Conservation (phyloP, 1,140 invertebrate species). For the Sycophaga agraensis region DNA sequence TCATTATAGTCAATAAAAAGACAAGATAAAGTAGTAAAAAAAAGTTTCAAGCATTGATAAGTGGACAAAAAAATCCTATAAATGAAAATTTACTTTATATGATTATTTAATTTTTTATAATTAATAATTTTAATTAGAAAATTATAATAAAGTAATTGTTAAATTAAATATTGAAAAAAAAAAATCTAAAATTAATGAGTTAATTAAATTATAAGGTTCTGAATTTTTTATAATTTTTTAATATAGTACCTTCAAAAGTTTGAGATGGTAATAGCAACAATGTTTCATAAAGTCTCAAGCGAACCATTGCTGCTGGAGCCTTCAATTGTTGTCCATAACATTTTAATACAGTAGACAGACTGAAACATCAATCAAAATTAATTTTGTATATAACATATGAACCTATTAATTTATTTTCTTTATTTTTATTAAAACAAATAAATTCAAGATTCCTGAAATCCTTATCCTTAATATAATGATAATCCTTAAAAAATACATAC, state of each 20-base stretch:
- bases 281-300: slow-evolving; percentile 88
- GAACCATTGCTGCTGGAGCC: slow-evolving; percentile 88
- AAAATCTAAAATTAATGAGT: too few species aligned
- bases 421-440: neutral
- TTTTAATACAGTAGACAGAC: slow-evolving; percentile 83
- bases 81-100: too few species aligned
- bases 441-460: too few species aligned
- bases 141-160: slow-evolving; percentile 8
- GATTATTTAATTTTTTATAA: too few species aligned
- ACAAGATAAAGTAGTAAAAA: too few species aligned
- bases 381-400: too few species aligned
- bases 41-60: too few species aligned
- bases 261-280: slow-evolving; percentile 80
- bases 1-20: too few species aligned
- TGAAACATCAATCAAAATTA: slow-evolving; percentile 50
- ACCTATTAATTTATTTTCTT: neutral
- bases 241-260: slow-evolving; percentile 72
- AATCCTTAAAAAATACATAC: slow-evolving; percentile 64
- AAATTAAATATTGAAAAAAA: too few species aligned
- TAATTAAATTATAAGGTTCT: neutral
- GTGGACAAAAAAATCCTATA: too few species aligned
- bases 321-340: slow-evolving; percentile 92
- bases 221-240: too few species aligned
- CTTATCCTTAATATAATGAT: slow-evolving; percentile 32
- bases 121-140: neutral